Evolutionary conservation across 1,140 invertebrate genomes (phyloP), one percentile per base, ranked within the genome.

Genomic region (Babylonia areolata): DNA sequence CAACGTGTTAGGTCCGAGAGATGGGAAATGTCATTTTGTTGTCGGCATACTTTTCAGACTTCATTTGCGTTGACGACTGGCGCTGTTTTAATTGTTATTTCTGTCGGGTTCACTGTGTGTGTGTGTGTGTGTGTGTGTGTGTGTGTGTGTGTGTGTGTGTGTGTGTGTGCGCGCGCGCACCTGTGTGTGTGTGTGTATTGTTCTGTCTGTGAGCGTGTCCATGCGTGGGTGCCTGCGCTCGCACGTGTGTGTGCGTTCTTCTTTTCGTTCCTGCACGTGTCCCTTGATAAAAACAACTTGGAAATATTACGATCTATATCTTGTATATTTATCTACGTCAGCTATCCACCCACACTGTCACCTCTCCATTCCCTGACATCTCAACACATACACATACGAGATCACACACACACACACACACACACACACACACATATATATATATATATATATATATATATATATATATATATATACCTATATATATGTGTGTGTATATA

Each of bases 391-490:
- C 2, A 2, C 46, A 17, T 17, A 2, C 46, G 46, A 9, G 42
- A 5, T 5, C 42, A 46, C 42, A 15, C 42, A 46, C 5, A 15
- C 42, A 15, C 42, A 15, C 42, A 46, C 42, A 15, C 42, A 15
- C 42, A 46, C 42, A 15, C 42, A 46, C 42, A 15, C 42, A 46
- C 42, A 15, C 42, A 46, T 15, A 15, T 15, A 46, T 15, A 15
- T 15, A 15, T 15, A 46, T 5, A 6, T 15, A 46, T 15, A 46
- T 17, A 40, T 40, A 81, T 40, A 81, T 40, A 81, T 17, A 81
- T 17, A 81, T 40, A 81, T 20, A 81, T 20, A 81, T 40, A 81
- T 40, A 81, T 40, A 81, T 20, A 81, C 39, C n/a, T n/a, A n/a
- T n/a, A n/a, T n/a, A n/a, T n/a, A n/a, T n/a, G n/a, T n/a, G n/a